phyloP scores from a whole-genome alignment of 1,140 invertebrate species.

The Varroa destructor region DNA sequence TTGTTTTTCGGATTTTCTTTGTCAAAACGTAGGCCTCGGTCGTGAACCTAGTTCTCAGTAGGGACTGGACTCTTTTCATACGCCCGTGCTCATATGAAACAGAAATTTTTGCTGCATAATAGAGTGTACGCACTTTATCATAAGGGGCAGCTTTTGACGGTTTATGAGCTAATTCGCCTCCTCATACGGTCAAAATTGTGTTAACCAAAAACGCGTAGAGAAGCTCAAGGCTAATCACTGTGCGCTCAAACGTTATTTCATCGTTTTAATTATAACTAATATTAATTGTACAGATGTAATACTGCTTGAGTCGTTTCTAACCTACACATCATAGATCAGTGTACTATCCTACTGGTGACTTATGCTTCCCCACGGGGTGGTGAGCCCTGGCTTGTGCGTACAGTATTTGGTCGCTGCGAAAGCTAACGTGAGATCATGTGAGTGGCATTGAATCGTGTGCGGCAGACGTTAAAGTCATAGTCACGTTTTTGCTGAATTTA shows the following conservation, averaged over 20 bases:
- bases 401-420: constrained; percentile 40
- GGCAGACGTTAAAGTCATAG: constrained; percentile 37
- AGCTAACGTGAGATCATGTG: constrained; percentile 42
- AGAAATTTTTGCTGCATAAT: constrained; percentile 40
- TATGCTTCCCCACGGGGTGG: constrained; percentile 40
- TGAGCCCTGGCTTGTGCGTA: constrained; percentile 42
- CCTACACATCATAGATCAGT: constrained; percentile 40
- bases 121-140: constrained; percentile 44
- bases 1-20: no score
- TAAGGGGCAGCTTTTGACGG: constrained; percentile 38
- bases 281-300: no score
- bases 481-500: constrained; percentile 37
- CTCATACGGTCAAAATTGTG: background rate
- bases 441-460: constrained; percentile 43
- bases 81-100: constrained; percentile 42
- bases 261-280: no score
- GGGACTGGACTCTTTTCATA: constrained; percentile 45
- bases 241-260: no score
- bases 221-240: no score
- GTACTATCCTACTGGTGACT: constrained; percentile 46
- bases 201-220: background rate
- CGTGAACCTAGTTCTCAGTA: constrained; percentile 40
- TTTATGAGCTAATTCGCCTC: background rate
- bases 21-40: constrained; percentile 35
- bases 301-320: background rate